These are phyloP conservation scores for Thalpophila matura DNA, from an alignment of 2,888 invertebrate species.

Conservation along the genomic window DNA sequence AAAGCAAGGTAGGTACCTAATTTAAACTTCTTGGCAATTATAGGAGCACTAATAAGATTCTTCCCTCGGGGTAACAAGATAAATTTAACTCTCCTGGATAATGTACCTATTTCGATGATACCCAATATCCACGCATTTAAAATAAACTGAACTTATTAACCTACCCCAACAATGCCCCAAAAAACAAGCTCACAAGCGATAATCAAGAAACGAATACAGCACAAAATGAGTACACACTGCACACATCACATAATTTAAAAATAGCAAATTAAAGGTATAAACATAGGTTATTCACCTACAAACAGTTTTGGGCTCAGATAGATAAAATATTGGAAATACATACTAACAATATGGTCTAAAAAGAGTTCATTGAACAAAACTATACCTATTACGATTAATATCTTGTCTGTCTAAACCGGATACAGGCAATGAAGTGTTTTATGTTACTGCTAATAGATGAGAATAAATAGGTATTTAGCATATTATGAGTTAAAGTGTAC, in stretches of 20 bases:
- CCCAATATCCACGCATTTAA: neutral
- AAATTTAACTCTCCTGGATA: neutral
- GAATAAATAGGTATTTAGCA: constrained; percentile 48
- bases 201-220: constrained; percentile 1
- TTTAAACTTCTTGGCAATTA: no score
- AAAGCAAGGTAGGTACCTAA: no score
- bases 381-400: constrained; percentile 56
- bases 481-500: constrained; percentile 15
- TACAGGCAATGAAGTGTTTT: constrained; percentile 53
- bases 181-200: neutral
- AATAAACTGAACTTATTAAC: neutral
- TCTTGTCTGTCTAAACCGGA: constrained; percentile 59
- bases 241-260: neutral
- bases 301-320: constrained; percentile 23
- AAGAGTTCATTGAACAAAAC: constrained; percentile 62
- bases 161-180: constrained; percentile 29
- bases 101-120: neutral
- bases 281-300: constrained; percentile 42
- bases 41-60: neutral
- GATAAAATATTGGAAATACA: constrained; percentile 47
- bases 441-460: constrained; percentile 35
- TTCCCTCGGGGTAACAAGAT: neutral
- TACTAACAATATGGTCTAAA: constrained; percentile 28
- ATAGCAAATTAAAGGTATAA: constrained; percentile 4
- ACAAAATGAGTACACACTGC: no score